Evolutionary conservation across 2,113 vertebrate genomes (phyloP), one percentile per base, ranked within the genome.

Genomic region (Paradoxurus hermaphroditus): DNA sequence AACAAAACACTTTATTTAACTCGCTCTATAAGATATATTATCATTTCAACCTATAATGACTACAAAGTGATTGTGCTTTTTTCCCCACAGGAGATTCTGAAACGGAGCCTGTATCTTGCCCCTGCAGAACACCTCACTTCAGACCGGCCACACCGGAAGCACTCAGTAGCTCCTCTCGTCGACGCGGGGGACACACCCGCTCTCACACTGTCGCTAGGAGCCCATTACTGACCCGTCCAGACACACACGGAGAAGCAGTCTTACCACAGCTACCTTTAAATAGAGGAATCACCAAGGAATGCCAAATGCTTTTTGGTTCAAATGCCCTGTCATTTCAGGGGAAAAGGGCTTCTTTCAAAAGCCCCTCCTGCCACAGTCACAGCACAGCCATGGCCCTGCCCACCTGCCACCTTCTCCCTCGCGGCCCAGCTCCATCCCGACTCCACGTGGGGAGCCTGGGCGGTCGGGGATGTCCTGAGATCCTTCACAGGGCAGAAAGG

Each of bases 331-430:
- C 23, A 39, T 7, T 63, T 59, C 13, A 6, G 49, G 18, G 46
- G 44, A n/a, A 73, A 79, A 79, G n/a, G 56, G 5, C 6, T 34
- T 67, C 72, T 46, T 81, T 36, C 59, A 3, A 62, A 81, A n/a
- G 75, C 15, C 1, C 19, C 8, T 89, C 31, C 4, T 2, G 2
- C 70, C 63, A 46, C 14, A 39, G 84, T 4, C 2, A 7, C 68
- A 19, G 34, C 44, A 25, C 27, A 77, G 73, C 44, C 2, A 7
- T 0, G 29, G 25, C 15, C 46, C 46, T n/a, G 31, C n/a, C n/a
- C 9, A 13, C 7, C 5, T 0, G 2, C 23, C 2, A 0, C 5
- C 10, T 14, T 25, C 65, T 84, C 77, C 10, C 65, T 8, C 0
- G 4, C 34, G 49, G 7, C 11, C 39, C 77, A 21, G 56, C 65